Conservation (phyloP, 1,140 invertebrate genomes). For the Apocrypta bakeri region DNA sequence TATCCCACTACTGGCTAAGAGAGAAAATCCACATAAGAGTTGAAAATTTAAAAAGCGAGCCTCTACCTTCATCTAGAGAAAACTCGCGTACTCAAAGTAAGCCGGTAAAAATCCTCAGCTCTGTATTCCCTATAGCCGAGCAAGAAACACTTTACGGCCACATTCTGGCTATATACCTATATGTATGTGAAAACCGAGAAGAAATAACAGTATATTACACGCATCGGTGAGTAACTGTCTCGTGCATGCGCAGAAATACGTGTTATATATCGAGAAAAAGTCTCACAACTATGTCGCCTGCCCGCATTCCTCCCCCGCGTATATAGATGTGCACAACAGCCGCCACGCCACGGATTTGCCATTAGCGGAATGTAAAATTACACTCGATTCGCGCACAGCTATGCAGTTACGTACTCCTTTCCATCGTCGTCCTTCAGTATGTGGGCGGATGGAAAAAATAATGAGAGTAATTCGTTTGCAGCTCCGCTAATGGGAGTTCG, state of each 20-base stretch:
- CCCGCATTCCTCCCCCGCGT: neutral
- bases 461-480: constrained; percentile 58
- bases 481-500: neutral
- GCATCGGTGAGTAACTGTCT: no score
- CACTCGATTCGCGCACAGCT: neutral
- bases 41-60: constrained; percentile 9
- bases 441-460: constrained; percentile 53
- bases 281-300: neutral
- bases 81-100: constrained; percentile 11
- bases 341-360: neutral
- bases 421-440: neutral
- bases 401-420: neutral
- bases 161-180: neutral
- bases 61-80: no score
- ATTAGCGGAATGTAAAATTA: neutral
- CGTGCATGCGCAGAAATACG: no score
- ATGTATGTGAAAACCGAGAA: neutral
- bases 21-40: constrained; percentile 11
- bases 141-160: neutral
- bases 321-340: neutral
- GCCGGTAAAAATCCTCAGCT: neutral
- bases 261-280: neutral
- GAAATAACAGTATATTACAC: neutral
- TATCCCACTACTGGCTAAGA: neutral
- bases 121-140: neutral